A percentile compares a stretch with the other conserved stretches of the same genome.
Conservation (phyloP, 1,140 invertebrate species). For the Monochamus saltuarius region DNA sequence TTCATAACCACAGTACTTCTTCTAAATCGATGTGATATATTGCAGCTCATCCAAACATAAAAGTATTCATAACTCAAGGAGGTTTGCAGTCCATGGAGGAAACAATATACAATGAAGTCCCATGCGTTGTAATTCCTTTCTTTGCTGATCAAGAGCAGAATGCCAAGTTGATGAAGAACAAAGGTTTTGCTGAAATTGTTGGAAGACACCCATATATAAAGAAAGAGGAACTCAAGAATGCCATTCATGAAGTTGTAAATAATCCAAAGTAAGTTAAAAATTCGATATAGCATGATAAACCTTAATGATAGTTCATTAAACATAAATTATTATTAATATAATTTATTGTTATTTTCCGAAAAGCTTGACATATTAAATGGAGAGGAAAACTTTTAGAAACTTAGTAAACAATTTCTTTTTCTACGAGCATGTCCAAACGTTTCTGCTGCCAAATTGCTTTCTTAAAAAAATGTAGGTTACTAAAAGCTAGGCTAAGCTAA, state of each 20-base stretch:
- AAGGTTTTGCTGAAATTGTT: background rate
- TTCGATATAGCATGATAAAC: too few species aligned
- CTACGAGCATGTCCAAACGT: too few species aligned
- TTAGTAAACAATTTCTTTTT: too few species aligned
- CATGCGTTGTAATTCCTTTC: slow-evolving; percentile 11
- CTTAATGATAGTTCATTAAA: too few species aligned
- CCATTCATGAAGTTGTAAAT: background rate
- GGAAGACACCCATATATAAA: background rate
- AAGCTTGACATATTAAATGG: too few species aligned
- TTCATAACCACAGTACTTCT: too few species aligned
- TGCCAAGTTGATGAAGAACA: background rate
- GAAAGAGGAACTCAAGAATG: background rate
- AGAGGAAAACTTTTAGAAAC: too few species aligned
- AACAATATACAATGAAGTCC: slow-evolving; percentile 13
- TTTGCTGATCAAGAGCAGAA: slow-evolving; percentile 9
- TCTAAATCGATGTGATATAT: background rate
- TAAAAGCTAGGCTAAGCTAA: too few species aligned
- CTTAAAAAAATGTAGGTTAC: too few species aligned
- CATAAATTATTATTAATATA: too few species aligned
- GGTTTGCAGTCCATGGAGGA: slow-evolving; percentile 23
- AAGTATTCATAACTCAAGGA: slow-evolving; percentile 22
- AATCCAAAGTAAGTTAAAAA: slow-evolving; percentile 7
- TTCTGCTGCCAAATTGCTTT: too few species aligned
- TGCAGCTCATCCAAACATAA: slow-evolving; percentile 21
- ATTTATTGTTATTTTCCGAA: too few species aligned